Evolutionary conservation across 2,113 vertebrate genomes (phyloP).

Genomic region (Gavia stellata): DNA sequence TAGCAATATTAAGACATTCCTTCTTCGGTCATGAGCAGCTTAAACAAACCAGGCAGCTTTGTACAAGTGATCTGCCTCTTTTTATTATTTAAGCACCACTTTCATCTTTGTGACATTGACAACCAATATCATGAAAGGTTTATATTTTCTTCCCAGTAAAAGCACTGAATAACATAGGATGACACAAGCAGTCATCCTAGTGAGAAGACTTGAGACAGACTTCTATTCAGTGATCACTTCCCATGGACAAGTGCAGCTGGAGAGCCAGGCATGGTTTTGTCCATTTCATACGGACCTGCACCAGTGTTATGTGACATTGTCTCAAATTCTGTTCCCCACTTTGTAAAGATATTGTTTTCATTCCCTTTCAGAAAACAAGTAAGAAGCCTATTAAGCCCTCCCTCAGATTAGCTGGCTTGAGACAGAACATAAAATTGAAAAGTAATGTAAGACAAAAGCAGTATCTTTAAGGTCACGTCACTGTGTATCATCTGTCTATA

Average conservation of each 20-base stretch:
- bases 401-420: neutral
- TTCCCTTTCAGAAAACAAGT: neutral
- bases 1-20: neutral
- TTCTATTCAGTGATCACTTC: neutral
- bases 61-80: neutral
- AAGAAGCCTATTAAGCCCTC: neutral
- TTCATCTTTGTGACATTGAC: neutral
- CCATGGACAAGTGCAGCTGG: neutral
- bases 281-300: neutral
- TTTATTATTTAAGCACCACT: neutral
- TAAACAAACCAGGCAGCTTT: neutral
- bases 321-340: neutral
- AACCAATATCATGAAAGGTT: neutral
- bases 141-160: neutral
- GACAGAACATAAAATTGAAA: neutral
- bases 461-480: neutral
- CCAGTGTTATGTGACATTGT: neutral
- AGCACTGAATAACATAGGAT: neutral
- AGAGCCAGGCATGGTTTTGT: neutral
- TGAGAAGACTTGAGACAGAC: neutral
- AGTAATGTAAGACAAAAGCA: constrained; percentile 15
- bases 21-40: neutral
- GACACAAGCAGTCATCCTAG: neutral
- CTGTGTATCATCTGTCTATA: neutral
- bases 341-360: neutral